Evolutionary conservation across 2,113 vertebrate species (phyloP).

Genomic region (Gymnobelideus leadbeateri): DNA sequence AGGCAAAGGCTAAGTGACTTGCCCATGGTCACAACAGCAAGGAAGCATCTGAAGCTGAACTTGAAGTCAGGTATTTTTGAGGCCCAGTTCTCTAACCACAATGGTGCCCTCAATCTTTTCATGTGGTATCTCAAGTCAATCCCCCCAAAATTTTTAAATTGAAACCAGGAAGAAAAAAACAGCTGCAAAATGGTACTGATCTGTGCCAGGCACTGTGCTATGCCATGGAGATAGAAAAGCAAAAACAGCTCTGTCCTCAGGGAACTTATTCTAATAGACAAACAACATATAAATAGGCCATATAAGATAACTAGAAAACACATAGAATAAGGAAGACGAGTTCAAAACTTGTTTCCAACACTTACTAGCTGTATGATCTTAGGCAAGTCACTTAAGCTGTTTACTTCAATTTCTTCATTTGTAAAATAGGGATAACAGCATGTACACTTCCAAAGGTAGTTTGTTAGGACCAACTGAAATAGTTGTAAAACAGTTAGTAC

Average conservation of each 20-base stretch:
- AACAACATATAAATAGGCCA: not conserved
- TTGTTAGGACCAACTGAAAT: not conserved
- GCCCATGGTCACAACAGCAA: not conserved
- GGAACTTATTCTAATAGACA: not conserved
- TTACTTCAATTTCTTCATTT: not conserved
- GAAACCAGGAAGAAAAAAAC: not conserved
- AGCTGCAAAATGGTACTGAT: not conserved
- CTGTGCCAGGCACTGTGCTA: not conserved
- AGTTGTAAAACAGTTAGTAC: not conserved
- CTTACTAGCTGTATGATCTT: not conserved
- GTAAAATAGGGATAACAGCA: not conserved
- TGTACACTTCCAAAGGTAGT: not conserved
- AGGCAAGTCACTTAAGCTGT: not conserved
- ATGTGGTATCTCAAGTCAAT: not conserved
- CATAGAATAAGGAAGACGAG: not conserved
- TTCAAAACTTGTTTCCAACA: not conserved
- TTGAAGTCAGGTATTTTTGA: not conserved
- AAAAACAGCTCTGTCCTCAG: not conserved
- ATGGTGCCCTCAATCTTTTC: not conserved
- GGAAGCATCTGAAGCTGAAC: not conserved
- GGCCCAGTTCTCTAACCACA: not conserved
- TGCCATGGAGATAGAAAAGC: not conserved
- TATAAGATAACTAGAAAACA: not conserved
- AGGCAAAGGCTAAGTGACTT: not conserved
- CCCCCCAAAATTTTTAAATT: not conserved